A percentile compares a stretch with the other conserved stretches of the same genome.
phyloP scores from a whole-genome alignment of 2,888 invertebrate genomes.

The Hirtodrosophila histrioides region DNA sequence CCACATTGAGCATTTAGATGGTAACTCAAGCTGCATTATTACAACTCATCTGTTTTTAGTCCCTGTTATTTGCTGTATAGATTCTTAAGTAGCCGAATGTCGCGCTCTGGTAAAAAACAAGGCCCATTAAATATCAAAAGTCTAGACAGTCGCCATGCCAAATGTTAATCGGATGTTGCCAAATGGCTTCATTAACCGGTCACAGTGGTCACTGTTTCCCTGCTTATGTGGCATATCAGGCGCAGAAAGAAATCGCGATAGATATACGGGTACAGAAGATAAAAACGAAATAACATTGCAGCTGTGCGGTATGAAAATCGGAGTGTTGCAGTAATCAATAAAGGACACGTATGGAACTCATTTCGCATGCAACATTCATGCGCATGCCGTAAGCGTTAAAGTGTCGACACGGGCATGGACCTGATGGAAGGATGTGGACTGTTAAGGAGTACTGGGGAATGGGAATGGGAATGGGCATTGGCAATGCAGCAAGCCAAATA shows the following conservation, averaged over 20 bases:
- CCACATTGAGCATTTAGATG: too few relatives aligned
- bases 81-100: slow-evolving; percentile 4
- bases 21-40: too few relatives aligned
- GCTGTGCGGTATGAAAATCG: too few relatives aligned
- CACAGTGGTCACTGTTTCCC: slow-evolving; percentile 9
- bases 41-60: too few relatives aligned
- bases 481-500: slow-evolving; percentile 61
- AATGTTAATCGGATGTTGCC: slow-evolving; percentile 19
- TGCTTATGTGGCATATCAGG: not conserved
- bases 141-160: slow-evolving; percentile 50
- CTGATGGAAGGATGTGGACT: slow-evolving; percentile 5
- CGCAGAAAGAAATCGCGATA: not conserved
- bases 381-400: slow-evolving; percentile 54
- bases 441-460: not conserved
- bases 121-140: slow-evolving; percentile 37
- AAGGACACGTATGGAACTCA: slow-evolving; percentile 53
- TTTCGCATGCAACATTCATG: slow-evolving; percentile 43
- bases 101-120: slow-evolving; percentile 1
- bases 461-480: slow-evolving; percentile 1
- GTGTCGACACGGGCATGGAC: slow-evolving; percentile 44
- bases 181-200: slow-evolving; percentile 35
- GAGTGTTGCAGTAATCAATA: slow-evolving; percentile 35
- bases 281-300: slow-evolving; percentile 15
- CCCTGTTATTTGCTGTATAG: too few relatives aligned
- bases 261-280: slow-evolving; percentile 2